phyloP scores from a whole-genome alignment of 2,113 vertebrate genomes.

The Dromiciops gliroides region DNA sequence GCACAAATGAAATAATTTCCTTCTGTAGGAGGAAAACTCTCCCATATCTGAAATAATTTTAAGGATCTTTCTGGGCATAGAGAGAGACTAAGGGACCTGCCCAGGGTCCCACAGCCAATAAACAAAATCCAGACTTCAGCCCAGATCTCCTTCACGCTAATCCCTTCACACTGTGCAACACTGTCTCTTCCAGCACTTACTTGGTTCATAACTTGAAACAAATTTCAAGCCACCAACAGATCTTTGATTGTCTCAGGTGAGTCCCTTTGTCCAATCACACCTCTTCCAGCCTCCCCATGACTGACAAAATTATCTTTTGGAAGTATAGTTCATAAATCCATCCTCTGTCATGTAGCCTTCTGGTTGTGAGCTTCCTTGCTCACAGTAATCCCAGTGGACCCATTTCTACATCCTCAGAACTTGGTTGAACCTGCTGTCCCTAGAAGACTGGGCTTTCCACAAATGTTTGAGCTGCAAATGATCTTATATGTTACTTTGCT shows the following conservation, averaged over 20 bases:
- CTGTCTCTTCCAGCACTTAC: neutral
- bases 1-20: neutral
- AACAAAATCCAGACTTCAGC: neutral
- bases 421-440: neutral
- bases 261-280: neutral
- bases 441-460: neutral
- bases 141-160: neutral
- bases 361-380: neutral
- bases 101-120: neutral
- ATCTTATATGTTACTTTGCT: neutral
- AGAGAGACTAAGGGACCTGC: neutral
- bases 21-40: neutral
- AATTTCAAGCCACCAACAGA: neutral
- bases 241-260: neutral
- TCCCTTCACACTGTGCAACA: neutral
- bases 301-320: neutral
- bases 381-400: neutral
- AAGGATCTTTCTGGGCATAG: neutral
- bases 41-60: neutral
- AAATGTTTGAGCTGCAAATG: neutral
- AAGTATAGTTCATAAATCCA: neutral
- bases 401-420: neutral
- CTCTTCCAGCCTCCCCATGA: neutral
- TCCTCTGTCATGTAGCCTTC: neutral
- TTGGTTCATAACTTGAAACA: neutral